Base-by-base conservation (phyloP, 2,797 vertebrate genomes). In the Pempheris klunzingeri region DNA sequence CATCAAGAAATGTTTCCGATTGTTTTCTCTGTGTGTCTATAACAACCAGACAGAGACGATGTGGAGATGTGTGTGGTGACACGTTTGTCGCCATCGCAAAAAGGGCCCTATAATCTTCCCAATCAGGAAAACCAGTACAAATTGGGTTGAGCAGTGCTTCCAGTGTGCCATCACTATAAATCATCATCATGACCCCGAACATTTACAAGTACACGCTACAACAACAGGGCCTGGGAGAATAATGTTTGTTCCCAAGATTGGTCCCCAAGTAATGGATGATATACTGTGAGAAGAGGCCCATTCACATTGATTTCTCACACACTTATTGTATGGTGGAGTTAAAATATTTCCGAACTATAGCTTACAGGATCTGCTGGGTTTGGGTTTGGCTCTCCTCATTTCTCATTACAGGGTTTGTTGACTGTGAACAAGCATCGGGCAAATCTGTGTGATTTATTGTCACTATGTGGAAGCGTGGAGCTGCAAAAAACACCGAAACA, bases 221-320 rank as follows among this genome's bases (percentile, higher is more conserved):
- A 89, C 85, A 88, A 90, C 80, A 77, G 67, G 74, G 83, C 88
- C 86, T 83, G 90, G 83, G 88, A 91, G 89, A 90, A 82, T 87
- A 86, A 81, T 57, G 85, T 85, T 87, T 88, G 84, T 88, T 93
- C 91, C 90, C 85, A 91, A 82, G 86, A 87, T 70, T 79, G 72
- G 54, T 87, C 74, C 74, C 8, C 60, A 82, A 77, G 54, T 43
- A 39, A 41, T 30, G 36, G 52, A 88, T 92, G 92, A 94, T 92
- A 83, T 90, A 94, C 92, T 90, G 93, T 93, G 93, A 90, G 93
- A 95, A 95, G 80, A 79, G 79, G 69, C 62, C 44, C 77, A 61
- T 71, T 90, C 85, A 86, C 76, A 76, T 83, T 62, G 77, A 81
- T 77, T 86, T 90, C 83, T 90, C 90, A 89, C 90, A 89, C 85